Evolutionary conservation across 2,888 invertebrate species (phyloP).

Genomic region (Eupeodes luniger): DNA sequence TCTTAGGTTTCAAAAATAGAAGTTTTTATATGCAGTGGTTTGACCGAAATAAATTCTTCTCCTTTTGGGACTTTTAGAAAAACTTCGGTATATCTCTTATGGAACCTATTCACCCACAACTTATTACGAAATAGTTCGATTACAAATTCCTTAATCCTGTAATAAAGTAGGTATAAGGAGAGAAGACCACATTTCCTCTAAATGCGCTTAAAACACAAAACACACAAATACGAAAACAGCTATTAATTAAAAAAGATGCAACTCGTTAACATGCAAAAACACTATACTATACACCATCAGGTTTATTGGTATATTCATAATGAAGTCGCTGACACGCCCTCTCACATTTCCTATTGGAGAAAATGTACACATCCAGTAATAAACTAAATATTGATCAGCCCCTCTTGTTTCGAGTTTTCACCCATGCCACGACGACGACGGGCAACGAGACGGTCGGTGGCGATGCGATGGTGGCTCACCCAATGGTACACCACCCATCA

Average conservation of each 20-base stretch:
- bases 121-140: slow-evolving; percentile 19
- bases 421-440: background rate
- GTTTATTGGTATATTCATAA: slow-evolving; percentile 69
- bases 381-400: slow-evolving; percentile 77
- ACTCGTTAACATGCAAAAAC: slow-evolving; percentile 45
- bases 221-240: slow-evolving; percentile 10
- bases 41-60: too few relatives aligned
- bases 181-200: slow-evolving; percentile 17
- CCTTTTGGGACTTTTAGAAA: too few relatives aligned
- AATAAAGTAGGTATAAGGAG: background rate
- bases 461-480: background rate
- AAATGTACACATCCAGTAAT: slow-evolving; percentile 75
- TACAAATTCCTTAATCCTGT: slow-evolving; percentile 7
- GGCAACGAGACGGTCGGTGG: too few relatives aligned
- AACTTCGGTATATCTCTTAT: too few relatives aligned
- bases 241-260: slow-evolving; percentile 67
- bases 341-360: slow-evolving; percentile 75
- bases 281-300: background rate
- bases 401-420: slow-evolving; percentile 66
- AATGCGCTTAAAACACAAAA: background rate
- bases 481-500: slow-evolving; percentile 7
- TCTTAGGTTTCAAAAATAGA: too few relatives aligned
- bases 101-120: background rate
- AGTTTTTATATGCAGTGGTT: too few relatives aligned
- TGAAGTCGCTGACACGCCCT: slow-evolving; percentile 73